Evolutionary conservation across 2,113 vertebrate genomes (phyloP).

Genomic region (Bettongia penicillata): DNA sequence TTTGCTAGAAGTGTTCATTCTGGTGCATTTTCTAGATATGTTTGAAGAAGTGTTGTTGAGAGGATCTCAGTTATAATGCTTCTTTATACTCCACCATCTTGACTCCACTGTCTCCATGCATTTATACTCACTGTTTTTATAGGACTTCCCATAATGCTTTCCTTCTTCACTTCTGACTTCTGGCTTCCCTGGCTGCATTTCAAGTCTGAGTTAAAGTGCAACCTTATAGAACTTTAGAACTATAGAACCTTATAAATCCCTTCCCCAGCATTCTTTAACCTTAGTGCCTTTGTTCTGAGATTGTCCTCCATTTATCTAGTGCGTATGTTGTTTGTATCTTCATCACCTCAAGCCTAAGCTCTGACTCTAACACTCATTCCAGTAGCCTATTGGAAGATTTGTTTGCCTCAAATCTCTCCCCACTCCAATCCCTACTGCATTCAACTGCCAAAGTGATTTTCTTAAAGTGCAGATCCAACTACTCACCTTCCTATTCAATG

Average conservation of each 20-base stretch:
- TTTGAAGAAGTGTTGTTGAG: not conserved
- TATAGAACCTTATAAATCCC: too few relatives aligned
- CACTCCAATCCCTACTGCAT: not conserved
- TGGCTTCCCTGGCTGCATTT: not conserved
- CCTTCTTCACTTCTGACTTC: not conserved
- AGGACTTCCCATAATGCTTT: not conserved
- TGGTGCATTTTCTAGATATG: not conserved
- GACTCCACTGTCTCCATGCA: not conserved
- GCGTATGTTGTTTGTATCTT: not conserved
- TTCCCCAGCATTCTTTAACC: too few relatives aligned
- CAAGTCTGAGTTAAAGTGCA: too few relatives aligned
- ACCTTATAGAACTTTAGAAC: too few relatives aligned
- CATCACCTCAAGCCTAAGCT: not conserved
- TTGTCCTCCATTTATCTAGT: too few relatives aligned
- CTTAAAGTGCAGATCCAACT: not conserved
- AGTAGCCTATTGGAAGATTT: not conserved
- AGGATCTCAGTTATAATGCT: too few relatives aligned
- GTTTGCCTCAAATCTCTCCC: not conserved
- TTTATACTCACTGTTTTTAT: not conserved
- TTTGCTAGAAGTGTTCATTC: not conserved
- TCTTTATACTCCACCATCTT: not conserved
- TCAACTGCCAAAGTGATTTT: not conserved
- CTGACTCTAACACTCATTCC: not conserved
- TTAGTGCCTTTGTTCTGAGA: too few relatives aligned
- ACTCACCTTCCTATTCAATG: not conserved